phyloP scores from a whole-genome alignment of 2,113 vertebrate genomes.

The Vombatus ursinus region DNA sequence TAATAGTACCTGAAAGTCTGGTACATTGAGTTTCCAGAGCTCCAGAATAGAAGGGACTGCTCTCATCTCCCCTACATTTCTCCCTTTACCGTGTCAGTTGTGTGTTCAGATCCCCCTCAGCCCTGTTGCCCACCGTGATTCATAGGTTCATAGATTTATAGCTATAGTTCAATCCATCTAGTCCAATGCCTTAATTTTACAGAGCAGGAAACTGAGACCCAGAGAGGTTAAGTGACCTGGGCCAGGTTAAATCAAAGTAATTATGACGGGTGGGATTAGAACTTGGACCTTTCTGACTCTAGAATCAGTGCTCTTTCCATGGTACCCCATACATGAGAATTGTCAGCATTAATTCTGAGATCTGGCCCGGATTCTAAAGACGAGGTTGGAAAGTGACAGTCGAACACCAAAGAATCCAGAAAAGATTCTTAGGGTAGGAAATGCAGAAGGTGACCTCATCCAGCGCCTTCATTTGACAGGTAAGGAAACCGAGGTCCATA shows the following conservation, averaged over 20 bases:
- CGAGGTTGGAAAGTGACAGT: not conserved
- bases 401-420: slow-evolving; percentile 24
- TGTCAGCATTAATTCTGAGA: not conserved
- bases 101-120: not conserved
- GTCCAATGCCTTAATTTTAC: not conserved
- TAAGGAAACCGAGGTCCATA: not conserved
- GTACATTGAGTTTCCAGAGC: not conserved
- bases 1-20: not conserved
- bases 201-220: not conserved
- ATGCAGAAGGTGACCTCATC: not conserved
- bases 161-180: not conserved
- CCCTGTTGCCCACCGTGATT: not conserved
- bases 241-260: not conserved
- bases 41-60: not conserved
- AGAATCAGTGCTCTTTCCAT: not conserved
- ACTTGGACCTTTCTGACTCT: not conserved
- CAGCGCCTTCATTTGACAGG: not conserved
- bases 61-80: not conserved
- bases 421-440: not conserved
- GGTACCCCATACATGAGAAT: not conserved
- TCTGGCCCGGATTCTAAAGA: not conserved
- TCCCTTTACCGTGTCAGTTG: not conserved
- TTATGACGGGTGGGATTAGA: not conserved
- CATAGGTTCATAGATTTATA: not conserved
- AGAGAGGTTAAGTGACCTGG: not conserved